These are phyloP conservation scores for Crocidura indochinensis DNA, from an alignment of 2,797 vertebrate species.

Conservation along the genomic window DNA sequence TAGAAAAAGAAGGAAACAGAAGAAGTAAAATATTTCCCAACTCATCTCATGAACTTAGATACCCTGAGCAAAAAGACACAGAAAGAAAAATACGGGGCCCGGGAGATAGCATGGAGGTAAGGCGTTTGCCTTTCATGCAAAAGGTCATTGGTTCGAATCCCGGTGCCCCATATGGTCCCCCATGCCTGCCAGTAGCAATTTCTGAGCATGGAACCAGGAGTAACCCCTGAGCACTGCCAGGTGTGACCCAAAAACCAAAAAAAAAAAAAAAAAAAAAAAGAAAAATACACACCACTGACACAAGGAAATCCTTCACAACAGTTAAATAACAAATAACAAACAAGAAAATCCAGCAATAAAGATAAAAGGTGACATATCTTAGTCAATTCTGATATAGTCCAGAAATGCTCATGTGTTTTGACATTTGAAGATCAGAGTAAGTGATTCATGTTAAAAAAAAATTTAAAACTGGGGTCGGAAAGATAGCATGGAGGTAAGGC, in stretches of 20 bases:
- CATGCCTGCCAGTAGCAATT: too few species aligned
- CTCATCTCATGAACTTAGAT: background rate
- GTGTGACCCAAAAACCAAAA: too few species aligned
- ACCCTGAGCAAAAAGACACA: background rate
- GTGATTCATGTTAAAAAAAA: constrained; percentile 22
- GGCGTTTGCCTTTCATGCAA: too few species aligned
- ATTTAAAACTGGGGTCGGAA: background rate
- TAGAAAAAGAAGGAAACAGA: too few species aligned
- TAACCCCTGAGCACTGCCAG: too few species aligned
- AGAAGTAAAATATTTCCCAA: background rate
- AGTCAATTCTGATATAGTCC: background rate
- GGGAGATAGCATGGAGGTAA: too few species aligned
- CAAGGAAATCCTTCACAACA: background rate
- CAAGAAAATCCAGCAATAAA: background rate
- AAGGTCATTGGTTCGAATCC: too few species aligned
- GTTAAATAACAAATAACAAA: background rate
- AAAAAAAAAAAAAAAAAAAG: too few species aligned
- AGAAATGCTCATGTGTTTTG: background rate
- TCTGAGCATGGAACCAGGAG: too few species aligned
- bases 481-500: too few species aligned
- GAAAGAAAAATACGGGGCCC: too few species aligned
- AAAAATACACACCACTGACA: background rate
- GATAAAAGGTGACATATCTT: background rate
- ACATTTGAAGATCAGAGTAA: constrained; percentile 36
- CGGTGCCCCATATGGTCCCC: too few species aligned